phyloP scores from a whole-genome alignment of 1,140 invertebrate species.

The Hyposmocoma kahamanoa region DNA sequence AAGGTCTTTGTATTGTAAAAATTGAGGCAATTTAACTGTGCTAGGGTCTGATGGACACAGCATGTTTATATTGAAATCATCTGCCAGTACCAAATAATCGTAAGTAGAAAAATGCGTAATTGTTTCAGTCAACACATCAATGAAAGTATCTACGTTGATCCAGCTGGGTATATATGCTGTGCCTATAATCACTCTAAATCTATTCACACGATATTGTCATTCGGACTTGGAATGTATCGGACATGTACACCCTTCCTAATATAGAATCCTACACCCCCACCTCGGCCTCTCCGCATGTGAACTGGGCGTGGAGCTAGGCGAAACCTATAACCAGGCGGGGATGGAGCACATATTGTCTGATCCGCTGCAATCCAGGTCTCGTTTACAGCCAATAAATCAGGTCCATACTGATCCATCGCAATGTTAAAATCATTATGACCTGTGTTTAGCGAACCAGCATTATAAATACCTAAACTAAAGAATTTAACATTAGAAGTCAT shows the following conservation, averaged over 20 bases:
- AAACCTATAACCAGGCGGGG: constrained; percentile 2
- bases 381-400: background rate
- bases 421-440: background rate
- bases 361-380: background rate
- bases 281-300: background rate
- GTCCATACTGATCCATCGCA: background rate
- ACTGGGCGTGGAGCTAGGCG: background rate
- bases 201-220: background rate
- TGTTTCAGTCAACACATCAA: constrained; percentile 8
- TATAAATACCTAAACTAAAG: background rate
- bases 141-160: constrained; percentile 6
- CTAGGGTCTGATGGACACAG: background rate
- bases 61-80: constrained; percentile 10
- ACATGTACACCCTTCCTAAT: background rate
- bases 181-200: background rate
- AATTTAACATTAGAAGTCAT: background rate
- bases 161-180: constrained; percentile 7
- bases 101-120: background rate
- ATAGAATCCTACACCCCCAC: constrained; percentile 5
- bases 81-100: constrained; percentile 6
- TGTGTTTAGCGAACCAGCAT: background rate
- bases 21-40: background rate
- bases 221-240: background rate
- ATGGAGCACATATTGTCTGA: background rate
- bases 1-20: background rate